A percentile compares a stretch with the other conserved stretches of the same genome.
These are phyloP conservation scores for Pachyramphus minor DNA, from an alignment of 2,113 vertebrate genomes.

Conservation along the genomic window DNA sequence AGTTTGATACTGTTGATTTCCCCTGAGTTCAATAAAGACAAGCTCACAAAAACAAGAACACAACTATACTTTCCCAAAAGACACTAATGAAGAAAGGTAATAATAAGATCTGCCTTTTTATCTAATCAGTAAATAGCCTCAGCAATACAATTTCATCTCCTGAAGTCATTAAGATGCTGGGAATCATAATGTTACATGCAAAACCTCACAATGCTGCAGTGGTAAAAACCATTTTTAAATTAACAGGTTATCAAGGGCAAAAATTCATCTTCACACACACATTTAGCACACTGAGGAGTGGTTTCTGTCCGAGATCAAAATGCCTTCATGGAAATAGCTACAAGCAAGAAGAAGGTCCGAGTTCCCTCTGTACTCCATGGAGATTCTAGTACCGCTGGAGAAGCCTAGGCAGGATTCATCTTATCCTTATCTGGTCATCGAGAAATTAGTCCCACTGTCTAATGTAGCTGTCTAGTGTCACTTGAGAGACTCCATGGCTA, in stretches of 20 bases:
- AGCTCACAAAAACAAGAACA: neutral
- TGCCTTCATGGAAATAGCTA: neutral
- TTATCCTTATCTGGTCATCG: neutral
- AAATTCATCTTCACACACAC: neutral
- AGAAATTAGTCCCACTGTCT: neutral
- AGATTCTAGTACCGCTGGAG: neutral
- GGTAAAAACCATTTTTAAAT: neutral
- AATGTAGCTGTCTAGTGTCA: neutral
- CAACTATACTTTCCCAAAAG: neutral
- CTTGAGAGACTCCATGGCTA: neutral
- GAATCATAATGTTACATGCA: neutral
- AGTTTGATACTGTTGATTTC: constrained; percentile 42
- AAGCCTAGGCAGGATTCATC: neutral
- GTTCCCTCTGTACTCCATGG: neutral
- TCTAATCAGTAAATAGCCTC: neutral
- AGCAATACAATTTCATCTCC: neutral
- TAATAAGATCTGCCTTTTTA: neutral
- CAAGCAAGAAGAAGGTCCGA: neutral
- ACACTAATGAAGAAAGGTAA: neutral
- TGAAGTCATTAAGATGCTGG: neutral
- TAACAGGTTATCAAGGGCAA: neutral
- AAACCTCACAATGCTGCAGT: neutral
- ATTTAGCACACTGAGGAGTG: neutral
- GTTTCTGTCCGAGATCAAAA: neutral
- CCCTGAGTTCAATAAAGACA: constrained; percentile 13